phyloP scores from a whole-genome alignment of 2,797 vertebrate species.

The Sebastes miniatus region DNA sequence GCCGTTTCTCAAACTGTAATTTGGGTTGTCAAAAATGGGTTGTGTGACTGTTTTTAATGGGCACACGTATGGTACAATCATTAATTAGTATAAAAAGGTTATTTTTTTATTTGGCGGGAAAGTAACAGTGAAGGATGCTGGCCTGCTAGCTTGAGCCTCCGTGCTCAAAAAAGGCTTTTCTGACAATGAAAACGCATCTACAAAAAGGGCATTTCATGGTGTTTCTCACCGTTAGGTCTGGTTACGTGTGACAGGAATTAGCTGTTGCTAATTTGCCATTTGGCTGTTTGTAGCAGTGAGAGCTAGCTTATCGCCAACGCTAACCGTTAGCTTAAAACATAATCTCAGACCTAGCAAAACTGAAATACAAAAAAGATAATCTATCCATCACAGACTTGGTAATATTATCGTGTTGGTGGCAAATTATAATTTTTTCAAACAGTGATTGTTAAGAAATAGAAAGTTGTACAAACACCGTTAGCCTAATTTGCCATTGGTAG shows the following conservation, averaged over 20 bases:
- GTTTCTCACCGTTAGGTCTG: background rate
- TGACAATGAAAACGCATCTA: background rate
- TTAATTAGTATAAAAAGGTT: background rate
- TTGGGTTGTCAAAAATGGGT: background rate
- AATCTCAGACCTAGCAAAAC: background rate
- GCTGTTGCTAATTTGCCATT: slow-evolving; percentile 36
- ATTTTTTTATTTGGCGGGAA: background rate
- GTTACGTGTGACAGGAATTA: slow-evolving; percentile 23
- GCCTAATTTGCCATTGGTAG: too few relatives aligned
- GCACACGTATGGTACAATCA: background rate
- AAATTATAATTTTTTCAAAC: background rate
- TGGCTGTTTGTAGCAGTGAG: background rate
- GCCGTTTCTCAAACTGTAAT: background rate
- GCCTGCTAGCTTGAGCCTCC: background rate
- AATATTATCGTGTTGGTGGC: background rate
- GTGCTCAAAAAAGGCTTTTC: background rate
- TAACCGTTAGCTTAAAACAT: background rate
- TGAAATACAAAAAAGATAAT: background rate
- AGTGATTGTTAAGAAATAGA: too few relatives aligned
- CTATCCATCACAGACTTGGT: background rate
- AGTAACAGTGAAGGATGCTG: background rate
- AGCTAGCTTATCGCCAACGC: background rate
- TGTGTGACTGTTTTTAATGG: background rate
- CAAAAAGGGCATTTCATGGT: background rate
- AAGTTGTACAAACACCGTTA: too few relatives aligned